phyloP scores from a whole-genome alignment of 1,140 invertebrate genomes.

The Semibalanus balanoides region DNA sequence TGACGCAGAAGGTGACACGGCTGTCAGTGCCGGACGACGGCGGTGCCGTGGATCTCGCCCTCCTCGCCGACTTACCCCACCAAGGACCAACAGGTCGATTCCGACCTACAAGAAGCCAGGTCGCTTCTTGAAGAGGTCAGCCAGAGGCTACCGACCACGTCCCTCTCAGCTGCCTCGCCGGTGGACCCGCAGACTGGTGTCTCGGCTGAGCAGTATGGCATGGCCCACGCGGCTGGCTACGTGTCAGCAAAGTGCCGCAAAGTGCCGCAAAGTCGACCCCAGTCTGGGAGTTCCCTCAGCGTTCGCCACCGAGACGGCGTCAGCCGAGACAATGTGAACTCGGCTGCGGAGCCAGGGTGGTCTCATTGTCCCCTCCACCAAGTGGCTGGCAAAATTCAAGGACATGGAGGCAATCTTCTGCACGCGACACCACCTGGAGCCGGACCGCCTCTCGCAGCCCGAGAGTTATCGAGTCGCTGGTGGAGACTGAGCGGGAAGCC shows the following conservation, averaged over 20 bases:
- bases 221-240: neutral
- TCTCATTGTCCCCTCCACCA: neutral
- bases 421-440: neutral
- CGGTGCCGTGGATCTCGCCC: too few relatives aligned
- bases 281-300: neutral
- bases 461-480: too few relatives aligned
- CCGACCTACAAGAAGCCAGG: neutral
- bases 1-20: too few relatives aligned
- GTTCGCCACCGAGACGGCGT: neutral
- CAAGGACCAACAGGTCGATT: neutral
- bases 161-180: too few relatives aligned
- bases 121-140: neutral
- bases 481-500: too few relatives aligned
- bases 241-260: neutral
- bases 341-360: neutral
- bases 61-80: neutral
- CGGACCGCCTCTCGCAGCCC: neutral
- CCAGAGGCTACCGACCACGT: neutral
- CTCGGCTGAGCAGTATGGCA: neutral
- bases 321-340: neutral
- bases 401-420: neutral
- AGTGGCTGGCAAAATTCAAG: neutral
- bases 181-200: neutral
- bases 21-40: too few relatives aligned
- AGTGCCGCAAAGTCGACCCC: neutral